These are phyloP conservation scores for mouse (Mus musculus) DNA, from an alignment of 2,113 vertebrate genomes.

Conservation along the genomic window GRCm39 chr12:27213501-27214000, in stretches of 20 bases:
- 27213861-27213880: accelerated
- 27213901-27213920: background rate
- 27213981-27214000: background rate
- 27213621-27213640: background rate
- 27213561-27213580: background rate
- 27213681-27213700: background rate
- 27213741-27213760: accelerated
- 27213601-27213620: background rate
- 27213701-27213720: background rate
- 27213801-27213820: background rate
- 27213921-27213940: too few relatives aligned
- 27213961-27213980: background rate
- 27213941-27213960: background rate
- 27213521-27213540: background rate
- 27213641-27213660: background rate
- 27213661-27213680: background rate
- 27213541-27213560: background rate
- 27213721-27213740: too few relatives aligned
- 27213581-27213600: background rate
- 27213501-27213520: background rate
- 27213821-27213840: background rate
- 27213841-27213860: background rate
- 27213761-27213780: background rate
- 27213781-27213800: background rate
- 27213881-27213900: background rate